These are phyloP conservation scores for Takifugu ocellatus DNA, from an alignment of 2,797 vertebrate species.

Conservation along the genomic window DNA sequence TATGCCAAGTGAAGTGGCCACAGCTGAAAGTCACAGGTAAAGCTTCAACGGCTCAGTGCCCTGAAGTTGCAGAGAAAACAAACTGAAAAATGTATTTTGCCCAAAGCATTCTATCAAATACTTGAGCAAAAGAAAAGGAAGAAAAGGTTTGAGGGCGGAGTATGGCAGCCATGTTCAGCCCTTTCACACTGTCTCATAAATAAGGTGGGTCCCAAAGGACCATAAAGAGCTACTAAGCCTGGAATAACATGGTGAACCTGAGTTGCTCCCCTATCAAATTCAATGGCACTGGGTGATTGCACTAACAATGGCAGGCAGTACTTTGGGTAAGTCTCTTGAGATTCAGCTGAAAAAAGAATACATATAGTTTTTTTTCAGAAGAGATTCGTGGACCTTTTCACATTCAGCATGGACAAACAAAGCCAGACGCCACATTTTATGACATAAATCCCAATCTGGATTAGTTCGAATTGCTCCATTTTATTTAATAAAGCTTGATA, in stretches of 20 bases:
- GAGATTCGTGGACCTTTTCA: neutral
- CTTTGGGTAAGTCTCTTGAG: conserved; percentile 4
- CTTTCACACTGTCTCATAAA: conserved; percentile 49
- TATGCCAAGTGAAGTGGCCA: neutral
- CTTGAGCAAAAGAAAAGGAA: conserved; percentile 10
- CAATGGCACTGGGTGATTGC: conserved; percentile 43
- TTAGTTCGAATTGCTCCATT: too few relatives aligned
- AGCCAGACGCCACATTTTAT: too few relatives aligned
- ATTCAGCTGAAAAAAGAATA: conserved; percentile 4
- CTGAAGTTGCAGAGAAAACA: too few relatives aligned
- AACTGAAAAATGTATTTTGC: too few relatives aligned
- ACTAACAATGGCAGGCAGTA: conserved; percentile 17
- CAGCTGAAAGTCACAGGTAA: conserved; percentile 3
- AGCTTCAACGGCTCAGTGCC: too few relatives aligned
- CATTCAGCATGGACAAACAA: neutral
- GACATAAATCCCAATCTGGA: too few relatives aligned
- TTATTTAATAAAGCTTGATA: too few relatives aligned
- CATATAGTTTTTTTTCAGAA: neutral
- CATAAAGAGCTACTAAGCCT: conserved; percentile 34
- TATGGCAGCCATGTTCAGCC: conserved; percentile 28
- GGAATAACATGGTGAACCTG: conserved; percentile 46
- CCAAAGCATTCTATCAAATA: too few relatives aligned
- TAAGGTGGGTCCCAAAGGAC: conserved; percentile 41
- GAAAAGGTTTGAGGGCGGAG: conserved; percentile 17
- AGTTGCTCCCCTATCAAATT: conserved; percentile 49